A percentile compares a stretch with the other conserved stretches of the same genome.
phyloP scores from a whole-genome alignment of 2,113 vertebrate genomes.

The Dicentrarchus labrax region DNA sequence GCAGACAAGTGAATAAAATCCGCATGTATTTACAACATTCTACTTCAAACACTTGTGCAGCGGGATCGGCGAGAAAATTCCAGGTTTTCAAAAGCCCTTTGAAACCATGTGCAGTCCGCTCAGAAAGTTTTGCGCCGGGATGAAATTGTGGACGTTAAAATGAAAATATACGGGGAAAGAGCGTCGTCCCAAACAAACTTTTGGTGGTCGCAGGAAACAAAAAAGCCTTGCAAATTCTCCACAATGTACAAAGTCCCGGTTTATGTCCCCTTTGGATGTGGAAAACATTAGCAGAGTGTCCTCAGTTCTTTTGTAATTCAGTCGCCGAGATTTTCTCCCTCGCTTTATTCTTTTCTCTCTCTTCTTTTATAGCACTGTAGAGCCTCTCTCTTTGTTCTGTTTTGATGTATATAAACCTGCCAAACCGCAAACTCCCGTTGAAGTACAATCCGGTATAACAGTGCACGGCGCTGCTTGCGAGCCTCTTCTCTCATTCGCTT shows the following conservation, averaged over 20 bases:
- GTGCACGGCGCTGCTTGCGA: constrained; percentile 78
- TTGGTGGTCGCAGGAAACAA: constrained; percentile 62
- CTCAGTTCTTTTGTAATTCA: constrained; percentile 84
- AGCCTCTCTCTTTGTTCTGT: constrained; percentile 87
- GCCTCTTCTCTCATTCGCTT: constrained; percentile 79
- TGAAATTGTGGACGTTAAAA: constrained; percentile 65
- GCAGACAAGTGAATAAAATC: constrained; percentile 70
- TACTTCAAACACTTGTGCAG: constrained; percentile 51
- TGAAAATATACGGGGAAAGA: constrained; percentile 49
- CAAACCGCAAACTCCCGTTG: constrained; percentile 90
- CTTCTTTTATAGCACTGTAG: constrained; percentile 81
- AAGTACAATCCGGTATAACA: constrained; percentile 87
- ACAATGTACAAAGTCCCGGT: constrained; percentile 76
- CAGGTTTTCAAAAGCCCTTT: constrained; percentile 75
- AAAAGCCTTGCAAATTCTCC: constrained; percentile 73
- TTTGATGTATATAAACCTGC: constrained; percentile 88
- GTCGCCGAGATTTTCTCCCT: constrained; percentile 76
- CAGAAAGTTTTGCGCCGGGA: constrained; percentile 66
- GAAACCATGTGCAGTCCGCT: constrained; percentile 80
- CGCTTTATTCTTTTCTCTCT: constrained; percentile 82
- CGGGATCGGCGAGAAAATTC: constrained; percentile 63
- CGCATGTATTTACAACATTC: constrained; percentile 77
- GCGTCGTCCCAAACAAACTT: constrained; percentile 81
- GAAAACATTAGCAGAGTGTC: constrained; percentile 77
- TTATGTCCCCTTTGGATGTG: constrained; percentile 76